A percentile compares a stretch with the other conserved stretches of the same genome.
phyloP scores from a whole-genome alignment of 37 sponge, comb jelly and placozoan genomes.

The Geodia barretti region DNA sequence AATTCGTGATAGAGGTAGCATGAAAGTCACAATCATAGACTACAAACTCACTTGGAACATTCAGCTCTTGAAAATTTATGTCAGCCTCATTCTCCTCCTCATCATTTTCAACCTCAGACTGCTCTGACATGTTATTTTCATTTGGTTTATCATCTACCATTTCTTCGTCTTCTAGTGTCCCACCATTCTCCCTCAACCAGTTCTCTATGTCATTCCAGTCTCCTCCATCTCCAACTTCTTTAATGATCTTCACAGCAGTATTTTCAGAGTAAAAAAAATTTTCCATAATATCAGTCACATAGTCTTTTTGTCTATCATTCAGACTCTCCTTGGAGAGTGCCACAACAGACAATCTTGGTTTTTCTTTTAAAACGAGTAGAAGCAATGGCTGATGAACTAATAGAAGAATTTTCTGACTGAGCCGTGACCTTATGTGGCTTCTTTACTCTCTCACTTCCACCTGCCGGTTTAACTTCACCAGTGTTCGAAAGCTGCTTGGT shows the following conservation, averaged over 20 bases:
- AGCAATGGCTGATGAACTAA: too few species aligned
- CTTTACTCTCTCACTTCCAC: background rate
- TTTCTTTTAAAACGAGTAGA: too few species aligned
- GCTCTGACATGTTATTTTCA: too few species aligned
- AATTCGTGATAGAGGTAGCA: too few species aligned
- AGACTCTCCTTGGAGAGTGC: conserved; percentile 21
- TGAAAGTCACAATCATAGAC: too few species aligned
- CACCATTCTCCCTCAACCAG: background rate
- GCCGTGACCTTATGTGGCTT: too few species aligned
- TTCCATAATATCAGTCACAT: background rate
- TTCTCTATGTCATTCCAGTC: background rate
- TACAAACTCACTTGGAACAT: background rate
- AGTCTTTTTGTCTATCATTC: conserved; percentile 11
- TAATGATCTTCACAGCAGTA: background rate
- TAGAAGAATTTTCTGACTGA: too few species aligned
- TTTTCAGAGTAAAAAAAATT: background rate
- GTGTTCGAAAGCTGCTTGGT: too few species aligned
- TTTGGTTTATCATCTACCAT: background rate
- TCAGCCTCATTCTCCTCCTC: background rate
- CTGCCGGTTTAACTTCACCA: too few species aligned
- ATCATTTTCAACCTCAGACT: background rate
- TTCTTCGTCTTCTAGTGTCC: background rate
- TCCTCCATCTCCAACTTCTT: background rate
- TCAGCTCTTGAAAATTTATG: background rate
- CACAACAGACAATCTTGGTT: background rate